phyloP scores from a whole-genome alignment of 2,888 invertebrate genomes.

The Noctua fimbriata region DNA sequence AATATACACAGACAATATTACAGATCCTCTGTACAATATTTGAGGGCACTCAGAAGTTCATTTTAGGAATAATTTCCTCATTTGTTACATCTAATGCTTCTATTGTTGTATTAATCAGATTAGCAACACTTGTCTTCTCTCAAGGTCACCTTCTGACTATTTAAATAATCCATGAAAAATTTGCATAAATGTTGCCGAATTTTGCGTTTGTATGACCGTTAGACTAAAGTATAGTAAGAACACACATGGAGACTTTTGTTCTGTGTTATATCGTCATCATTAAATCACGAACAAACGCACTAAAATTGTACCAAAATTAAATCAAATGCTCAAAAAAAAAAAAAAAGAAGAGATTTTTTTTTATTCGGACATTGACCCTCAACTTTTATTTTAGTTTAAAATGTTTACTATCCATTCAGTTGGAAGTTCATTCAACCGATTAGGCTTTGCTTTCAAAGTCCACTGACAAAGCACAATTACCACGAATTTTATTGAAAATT shows the following conservation, averaged over 20 bases:
- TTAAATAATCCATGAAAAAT: background rate
- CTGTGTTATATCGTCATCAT: background rate
- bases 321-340: background rate
- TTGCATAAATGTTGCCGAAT: background rate
- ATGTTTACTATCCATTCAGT: background rate
- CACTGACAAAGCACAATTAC: background rate
- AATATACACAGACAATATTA: background rate
- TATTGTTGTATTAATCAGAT: conserved; percentile 21
- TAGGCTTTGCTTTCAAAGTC: background rate
- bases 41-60: background rate
- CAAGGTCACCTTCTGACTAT: conserved; percentile 12
- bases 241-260: background rate
- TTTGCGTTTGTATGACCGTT: background rate
- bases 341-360: too few species aligned
- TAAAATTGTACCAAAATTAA: background rate
- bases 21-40: background rate
- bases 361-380: background rate
- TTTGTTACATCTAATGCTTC: conserved; percentile 5
- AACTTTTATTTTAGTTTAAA: background rate
- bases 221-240: background rate
- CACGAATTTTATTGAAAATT: conserved; percentile 1
- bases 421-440: conserved; percentile 7
- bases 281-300: background rate
- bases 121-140: background rate
- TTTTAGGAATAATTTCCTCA: conserved; percentile 16